Evolutionary conservation across 2,797 vertebrate genomes (phyloP), one percentile per base, ranked within the genome.

Genomic region (Streptopelia turtur): DNA sequence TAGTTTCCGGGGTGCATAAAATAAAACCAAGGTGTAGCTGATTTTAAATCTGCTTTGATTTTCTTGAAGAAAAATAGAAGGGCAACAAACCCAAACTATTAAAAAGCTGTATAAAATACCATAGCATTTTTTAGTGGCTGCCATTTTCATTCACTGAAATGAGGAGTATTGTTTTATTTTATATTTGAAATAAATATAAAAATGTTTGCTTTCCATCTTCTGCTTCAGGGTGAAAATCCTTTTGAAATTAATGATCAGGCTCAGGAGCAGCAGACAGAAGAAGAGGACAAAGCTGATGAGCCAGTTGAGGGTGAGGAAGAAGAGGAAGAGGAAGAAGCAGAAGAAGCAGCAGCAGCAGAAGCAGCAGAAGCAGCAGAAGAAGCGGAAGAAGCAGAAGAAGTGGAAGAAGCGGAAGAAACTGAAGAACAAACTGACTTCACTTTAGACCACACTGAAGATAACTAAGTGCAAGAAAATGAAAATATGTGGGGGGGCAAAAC

Each of bases 211-310:
- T 94, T 77, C 52, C 50, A 89, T 65, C 14, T 92, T 65, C 31
- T 70, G 24, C 65, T 95, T 89, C 95, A 99, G 98, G 98, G 98
- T 97, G 98, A 98, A 95, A 98, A 99, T 97, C 98, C 98, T 77
- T 99, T 98, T 97, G 98, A 98, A 94, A 91, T 96, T 81, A 97
- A 95, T 52, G 97, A 97, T 92, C 98, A 98, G 57, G 66, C 96
- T 96, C 97, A 98, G 88, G 98, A 98, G 83, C 97, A 97, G 66
- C 97, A 97, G 83, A 7, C 94, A 0, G 97, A 97, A 86, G 97
- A 97, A 37, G 97, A 97, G 66, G 97, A 98, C 9, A 98, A 98
- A 52, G 95, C 97, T 33, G 97, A 97, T 66, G 97, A 97, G 79
- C 97, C 97, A 77, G 98, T 78, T 64, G 97, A 97, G 57, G 97